phyloP scores from a whole-genome alignment of 1,140 invertebrate genomes.

The Listronotus bonariensis region DNA sequence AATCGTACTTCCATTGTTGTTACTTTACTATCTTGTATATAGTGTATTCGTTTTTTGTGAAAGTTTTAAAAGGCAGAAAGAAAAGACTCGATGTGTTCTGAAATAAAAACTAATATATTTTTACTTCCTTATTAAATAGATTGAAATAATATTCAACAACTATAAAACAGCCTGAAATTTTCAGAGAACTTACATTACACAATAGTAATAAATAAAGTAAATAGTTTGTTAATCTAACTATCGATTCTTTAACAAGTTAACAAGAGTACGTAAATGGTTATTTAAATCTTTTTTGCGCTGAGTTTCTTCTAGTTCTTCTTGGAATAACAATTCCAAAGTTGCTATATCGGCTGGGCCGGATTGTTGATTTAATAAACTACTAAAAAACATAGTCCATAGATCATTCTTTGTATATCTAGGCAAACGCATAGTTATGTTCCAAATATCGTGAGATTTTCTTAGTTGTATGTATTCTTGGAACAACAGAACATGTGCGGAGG shows the following conservation, averaged over 20 bases:
- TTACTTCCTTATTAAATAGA: conserved; percentile 14
- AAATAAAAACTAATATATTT: conserved; percentile 24
- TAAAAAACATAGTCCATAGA: conserved; percentile 53
- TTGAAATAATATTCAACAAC: conserved; percentile 22
- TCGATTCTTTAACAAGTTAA: conserved; percentile 42
- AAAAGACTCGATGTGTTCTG: background rate
- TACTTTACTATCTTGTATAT: too few relatives aligned
- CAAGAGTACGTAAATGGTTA: conserved; percentile 39
- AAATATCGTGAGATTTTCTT: conserved; percentile 62
- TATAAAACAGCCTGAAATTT: conserved; percentile 20
- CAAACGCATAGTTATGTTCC: conserved; percentile 62
- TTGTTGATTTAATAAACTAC: conserved; percentile 50
- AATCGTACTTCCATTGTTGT: too few relatives aligned
- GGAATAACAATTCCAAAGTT: conserved; percentile 36
- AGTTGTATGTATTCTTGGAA: conserved; percentile 89
- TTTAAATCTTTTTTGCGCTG: conserved; percentile 29
- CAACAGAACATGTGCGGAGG: conserved; percentile 81
- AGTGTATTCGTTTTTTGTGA: too few relatives aligned
- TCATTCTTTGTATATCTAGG: conserved; percentile 46
- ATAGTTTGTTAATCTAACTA: conserved; percentile 10
- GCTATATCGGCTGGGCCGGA: conserved; percentile 41
- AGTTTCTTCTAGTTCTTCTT: conserved; percentile 29
- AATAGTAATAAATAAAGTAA: conserved; percentile 11
- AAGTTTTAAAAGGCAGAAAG: too few relatives aligned
- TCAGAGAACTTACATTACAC: conserved; percentile 3